phyloP scores from a whole-genome alignment of 1,140 invertebrate species.

The Neodiprion fabricii region DNA sequence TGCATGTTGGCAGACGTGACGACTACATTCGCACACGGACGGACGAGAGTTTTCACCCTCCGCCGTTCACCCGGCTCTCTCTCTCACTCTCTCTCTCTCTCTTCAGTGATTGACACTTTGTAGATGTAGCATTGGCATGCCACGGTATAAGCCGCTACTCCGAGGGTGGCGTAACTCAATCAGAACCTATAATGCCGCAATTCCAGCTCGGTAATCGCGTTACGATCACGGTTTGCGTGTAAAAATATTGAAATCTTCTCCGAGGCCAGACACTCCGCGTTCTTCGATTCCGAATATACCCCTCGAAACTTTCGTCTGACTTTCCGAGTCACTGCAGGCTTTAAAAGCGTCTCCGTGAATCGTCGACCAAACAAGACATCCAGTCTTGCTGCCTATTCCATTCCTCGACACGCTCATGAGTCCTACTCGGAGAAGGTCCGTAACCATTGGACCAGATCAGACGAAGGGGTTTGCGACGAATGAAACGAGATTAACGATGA shows the following conservation, averaged over 20 bases:
- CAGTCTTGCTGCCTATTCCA: too few relatives aligned
- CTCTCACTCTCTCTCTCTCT: conserved; percentile 32
- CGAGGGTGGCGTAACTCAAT: conserved; percentile 51
- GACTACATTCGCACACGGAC: too few relatives aligned
- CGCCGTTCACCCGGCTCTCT: conserved; percentile 14
- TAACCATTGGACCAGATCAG: too few relatives aligned
- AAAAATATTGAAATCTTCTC: conserved; percentile 37
- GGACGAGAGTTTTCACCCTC: too few relatives aligned
- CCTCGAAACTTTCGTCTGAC: conserved; percentile 19
- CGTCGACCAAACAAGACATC: neutral
- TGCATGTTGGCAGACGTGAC: too few relatives aligned
- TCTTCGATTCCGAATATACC: conserved; percentile 8
- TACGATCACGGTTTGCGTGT: conserved; percentile 38
- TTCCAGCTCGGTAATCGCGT: conserved; percentile 59
- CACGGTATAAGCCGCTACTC: conserved; percentile 42
- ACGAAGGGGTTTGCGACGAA: neutral
- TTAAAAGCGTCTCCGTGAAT: neutral
- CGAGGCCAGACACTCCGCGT: conserved; percentile 25
- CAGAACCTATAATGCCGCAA: conserved; percentile 60
- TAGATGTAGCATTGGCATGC: conserved; percentile 46
- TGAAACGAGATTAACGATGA: conserved; percentile 36
- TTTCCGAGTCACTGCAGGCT: neutral
- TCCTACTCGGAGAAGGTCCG: too few relatives aligned
- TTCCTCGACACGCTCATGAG: too few relatives aligned
- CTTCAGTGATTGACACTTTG: conserved; percentile 58